Evolutionary conservation across 30 jellyfish, hydroid and myxozoan species (phyloP), one percentile per base, ranked within the genome.

Genomic region (Haliclystus octoradiatus): DNA sequence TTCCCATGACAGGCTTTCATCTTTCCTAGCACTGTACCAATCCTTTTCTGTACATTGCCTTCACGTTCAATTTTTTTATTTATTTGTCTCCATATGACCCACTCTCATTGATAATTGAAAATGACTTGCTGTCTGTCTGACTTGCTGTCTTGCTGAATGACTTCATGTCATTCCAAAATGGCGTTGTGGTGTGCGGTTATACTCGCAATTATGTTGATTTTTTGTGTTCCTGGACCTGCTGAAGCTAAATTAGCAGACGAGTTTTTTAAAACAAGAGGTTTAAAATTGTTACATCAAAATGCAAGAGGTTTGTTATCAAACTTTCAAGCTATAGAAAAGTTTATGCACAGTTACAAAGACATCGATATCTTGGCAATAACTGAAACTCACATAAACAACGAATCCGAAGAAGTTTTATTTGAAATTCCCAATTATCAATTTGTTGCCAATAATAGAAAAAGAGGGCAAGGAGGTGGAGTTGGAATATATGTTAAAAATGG

Each of bases 1-100:
- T 14, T 29, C 3, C 76, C 52, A 1, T 46, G 2, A 19, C 34
- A 52, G 52, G 69, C 19, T 30, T 73, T 73, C 57, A 73, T 0
- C 40, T 73, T 60, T 49, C 75, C 2, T 15, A 73, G 69, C n/a
- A 66, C 83, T 4, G 76, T 28, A 1, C 83, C 76, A 69, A 60
- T 29, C 65, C 65, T 69, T 66, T 72, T 40, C 19, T 40, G 57
- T 9, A 40, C 19, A 40, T 40, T 9, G 9, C 57, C 57, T 5
- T 52, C 76, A 62, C 84, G 62, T 24, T 73, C 84, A 73, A 26
- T 31, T 73, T 57, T 73, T 27, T 2, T 34, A 9, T 57, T 73
- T 9, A 14, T 60, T 61, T 73, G 60, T 1, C 31, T 5, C 57
- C 57, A 40, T 40, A 40, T 5, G 57, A 19, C 9, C 19, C 14